Base-by-base conservation (phyloP, 2,113 vertebrate species). In the Puntigrus tetrazona region DNA sequence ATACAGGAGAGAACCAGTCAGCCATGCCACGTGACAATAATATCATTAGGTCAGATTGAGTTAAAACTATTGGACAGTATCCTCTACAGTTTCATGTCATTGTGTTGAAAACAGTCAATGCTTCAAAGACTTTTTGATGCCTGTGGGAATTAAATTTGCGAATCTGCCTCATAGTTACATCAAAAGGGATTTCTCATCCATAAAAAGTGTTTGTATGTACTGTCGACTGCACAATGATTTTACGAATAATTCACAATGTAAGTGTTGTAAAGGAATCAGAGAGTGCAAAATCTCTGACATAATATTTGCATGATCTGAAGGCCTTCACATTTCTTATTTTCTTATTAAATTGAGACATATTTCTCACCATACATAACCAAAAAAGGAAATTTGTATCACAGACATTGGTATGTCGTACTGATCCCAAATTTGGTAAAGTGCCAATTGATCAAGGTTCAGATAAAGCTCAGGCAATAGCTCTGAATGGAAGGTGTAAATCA, bases 361-460 rank as follows among this genome's bases (percentile, higher is more conserved):
- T 8, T 78, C 22, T 59, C 31, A 55, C 47, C 27, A 34, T 55
- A 36, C 16, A 34, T 55, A 55, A 75, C 2, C 13, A n/a, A 59
- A 41, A 22, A 55, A 55, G 20, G 3, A n/a, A 0, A 59, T 1
- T 25, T 38, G 29, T 36, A 16, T 59, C 43, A 74, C 86, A 85
- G 82, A 82, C 65, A 82, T 45, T 87, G 88, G 86, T 89, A 91
- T 92, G 83, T 81, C 61, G 75, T 65, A 90, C 85, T 67, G 83
- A 88, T 83, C 45, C 31, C 73, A 87, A 85, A 89, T 88, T 81
- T 81, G n/a, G 8, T 65, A 16, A 88, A 85, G 82, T 85, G 80
- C 85, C 88, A 88, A 88, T 89, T 87, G 89, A 90, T 88, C 87
- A 81, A 86, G 84, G 85, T 88, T 90, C 78, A 77, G 47, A 80